Percentiles rank a stretch among this genome's conserved stretches.
Conservation (phyloP, 1,140 invertebrate species). For the Metopolophium dirhodum region DNA sequence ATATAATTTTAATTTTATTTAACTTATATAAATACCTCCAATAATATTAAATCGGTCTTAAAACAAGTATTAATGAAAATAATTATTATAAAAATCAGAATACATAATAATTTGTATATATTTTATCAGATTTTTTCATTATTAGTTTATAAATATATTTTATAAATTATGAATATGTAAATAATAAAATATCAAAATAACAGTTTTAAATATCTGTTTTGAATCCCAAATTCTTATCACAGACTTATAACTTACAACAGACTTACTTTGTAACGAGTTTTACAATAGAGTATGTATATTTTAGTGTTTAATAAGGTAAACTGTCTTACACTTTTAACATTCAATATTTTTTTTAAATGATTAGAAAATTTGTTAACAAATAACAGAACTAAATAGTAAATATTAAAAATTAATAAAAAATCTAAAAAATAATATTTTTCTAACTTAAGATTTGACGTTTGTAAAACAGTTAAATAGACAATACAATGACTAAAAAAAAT, state of each 20-base stretch:
- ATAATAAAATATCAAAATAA: conserved; percentile 45
- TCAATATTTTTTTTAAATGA: background rate
- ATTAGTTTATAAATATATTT: background rate
- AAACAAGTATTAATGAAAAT: background rate
- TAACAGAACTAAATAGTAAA: background rate
- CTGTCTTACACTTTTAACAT: background rate
- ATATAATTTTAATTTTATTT: background rate
- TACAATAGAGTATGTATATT: conserved; percentile 1
- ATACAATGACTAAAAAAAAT: background rate
- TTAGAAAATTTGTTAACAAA: conserved; percentile 19
- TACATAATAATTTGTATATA: background rate
- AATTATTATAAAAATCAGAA: background rate
- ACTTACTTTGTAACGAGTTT: conserved; percentile 27
- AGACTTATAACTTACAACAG: too few species aligned
- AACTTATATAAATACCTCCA: background rate
- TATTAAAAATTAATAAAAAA: conserved; percentile 34
- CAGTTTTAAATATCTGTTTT: conserved; percentile 44
- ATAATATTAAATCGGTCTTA: background rate
- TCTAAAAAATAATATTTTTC: background rate
- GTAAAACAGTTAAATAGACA: background rate
- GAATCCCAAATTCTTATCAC: conserved; percentile 30
- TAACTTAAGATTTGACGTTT: background rate
- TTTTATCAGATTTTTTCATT: background rate
- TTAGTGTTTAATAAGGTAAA: background rate
- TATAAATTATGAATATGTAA: conserved; percentile 15